Evolutionary conservation across 2,888 invertebrate genomes (phyloP).

Genomic region (Lapara coniferarum): DNA sequence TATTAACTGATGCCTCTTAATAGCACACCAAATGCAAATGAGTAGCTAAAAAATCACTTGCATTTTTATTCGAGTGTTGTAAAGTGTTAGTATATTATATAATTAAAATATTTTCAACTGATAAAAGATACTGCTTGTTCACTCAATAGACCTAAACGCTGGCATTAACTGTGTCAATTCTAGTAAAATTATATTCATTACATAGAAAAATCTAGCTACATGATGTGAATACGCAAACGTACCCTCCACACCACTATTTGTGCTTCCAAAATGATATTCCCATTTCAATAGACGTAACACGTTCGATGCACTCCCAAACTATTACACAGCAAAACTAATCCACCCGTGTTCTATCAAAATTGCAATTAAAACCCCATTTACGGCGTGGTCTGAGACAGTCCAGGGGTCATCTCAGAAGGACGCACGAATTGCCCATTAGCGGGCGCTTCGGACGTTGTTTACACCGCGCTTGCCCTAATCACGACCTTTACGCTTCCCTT

Average conservation of each 20-base stretch:
- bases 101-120: too few relatives aligned
- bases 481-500: conserved; percentile 85
- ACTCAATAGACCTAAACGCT: too few relatives aligned
- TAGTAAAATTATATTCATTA: too few relatives aligned
- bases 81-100: too few relatives aligned
- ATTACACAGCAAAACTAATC: conserved; percentile 71
- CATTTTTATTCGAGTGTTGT: too few relatives aligned
- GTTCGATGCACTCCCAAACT: conserved; percentile 42
- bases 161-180: too few relatives aligned
- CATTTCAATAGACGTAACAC: neutral
- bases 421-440: conserved; percentile 84
- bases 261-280: neutral
- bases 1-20: too few relatives aligned
- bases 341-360: conserved; percentile 76
- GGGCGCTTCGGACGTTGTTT: conserved; percentile 83
- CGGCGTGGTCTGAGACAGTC: conserved; percentile 71
- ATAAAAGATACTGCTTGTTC: too few relatives aligned
- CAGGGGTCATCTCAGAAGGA: conserved; percentile 80
- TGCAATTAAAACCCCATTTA: conserved; percentile 83
- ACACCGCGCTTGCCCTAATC: conserved; percentile 84
- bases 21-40: too few relatives aligned
- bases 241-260: neutral
- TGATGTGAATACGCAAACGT: too few relatives aligned
- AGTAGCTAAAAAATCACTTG: too few relatives aligned
- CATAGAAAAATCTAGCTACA: too few relatives aligned